Base-by-base conservation (phyloP, 2,888 invertebrate genomes). In the Hirtodrosophila alboralis region DNA sequence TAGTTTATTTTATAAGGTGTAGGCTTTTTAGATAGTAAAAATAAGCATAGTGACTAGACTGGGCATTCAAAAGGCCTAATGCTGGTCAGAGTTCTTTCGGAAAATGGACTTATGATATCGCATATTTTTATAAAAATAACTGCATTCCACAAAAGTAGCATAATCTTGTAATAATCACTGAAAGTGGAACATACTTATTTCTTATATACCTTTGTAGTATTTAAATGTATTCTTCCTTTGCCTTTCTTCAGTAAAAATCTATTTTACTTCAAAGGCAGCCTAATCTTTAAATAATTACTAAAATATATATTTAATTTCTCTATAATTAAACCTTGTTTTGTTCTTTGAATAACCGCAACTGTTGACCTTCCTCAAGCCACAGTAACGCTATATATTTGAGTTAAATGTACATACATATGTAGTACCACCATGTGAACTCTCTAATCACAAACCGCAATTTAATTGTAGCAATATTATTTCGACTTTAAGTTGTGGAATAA, bases 371-470 rank as follows among this genome's bases (percentile, higher is more conserved):
- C 13, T 31, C 14, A 37, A 26, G 13, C 38, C 16, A 31, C 45
- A 45, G 40, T 14, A 10, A 45, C 5, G 9, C 7, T n/a, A 45
- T 8, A 13, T 1, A 3, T 7, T 18, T 36, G 3, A n/a, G n/a
- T n/a, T n/a, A n/a, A n/a, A n/a, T n/a, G n/a, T n/a, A n/a, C n/a
- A n/a, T n/a, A n/a, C n/a, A n/a, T n/a, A n/a, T n/a, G n/a, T n/a
- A n/a, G n/a, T n/a, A 68, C 34, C 13, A 44, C 26, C 30, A 57
- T 48, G 56, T 14, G 59, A 72, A 61, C 58, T 70, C 66, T 57
- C 80, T 73, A 81, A 81, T 75, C 75, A 62, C 45, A 54, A 56
- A 63, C 78, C 81, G 41, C 77, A 72, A 66, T 66, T 70, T 73
- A 79, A 76, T 75, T 75, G 76, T 60, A 13, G 71, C 54, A 58